These are phyloP conservation scores for Nasonia vitripennis DNA, from an alignment of 1,140 invertebrate species.

Conservation along the genomic window DNA sequence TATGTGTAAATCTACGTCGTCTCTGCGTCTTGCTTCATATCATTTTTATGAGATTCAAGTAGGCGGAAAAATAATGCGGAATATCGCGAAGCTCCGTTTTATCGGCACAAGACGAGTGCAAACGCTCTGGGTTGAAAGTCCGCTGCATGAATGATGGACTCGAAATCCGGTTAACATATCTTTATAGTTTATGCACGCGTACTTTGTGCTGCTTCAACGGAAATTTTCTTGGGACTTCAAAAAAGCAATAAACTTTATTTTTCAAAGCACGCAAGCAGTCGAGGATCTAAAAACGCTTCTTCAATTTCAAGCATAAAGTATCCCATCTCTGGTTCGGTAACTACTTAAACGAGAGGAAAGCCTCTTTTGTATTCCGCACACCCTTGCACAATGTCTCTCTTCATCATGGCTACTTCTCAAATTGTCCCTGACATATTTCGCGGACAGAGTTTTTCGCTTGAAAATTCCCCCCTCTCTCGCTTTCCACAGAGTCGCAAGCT, in stretches of 20 bases:
- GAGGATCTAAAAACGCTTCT: background rate
- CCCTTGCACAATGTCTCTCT: background rate
- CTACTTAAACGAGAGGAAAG: background rate
- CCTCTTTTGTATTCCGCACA: background rate
- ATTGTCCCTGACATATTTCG: constrained; percentile 21
- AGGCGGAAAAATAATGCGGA: background rate
- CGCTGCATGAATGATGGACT: no score
- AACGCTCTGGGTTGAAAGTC: background rate
- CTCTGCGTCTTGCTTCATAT: no score
- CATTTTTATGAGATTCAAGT: background rate
- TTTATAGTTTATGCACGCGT: no score
- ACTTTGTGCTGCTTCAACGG: no score
- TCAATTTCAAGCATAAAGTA: background rate
- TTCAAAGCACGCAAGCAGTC: no score
- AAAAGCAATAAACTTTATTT: no score
- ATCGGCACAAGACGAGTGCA: background rate
- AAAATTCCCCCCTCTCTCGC: background rate
- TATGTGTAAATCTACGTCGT: no score
- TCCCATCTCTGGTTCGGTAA: background rate
- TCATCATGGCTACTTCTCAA: background rate
- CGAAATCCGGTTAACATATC: no score
- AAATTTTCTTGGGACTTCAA: no score
- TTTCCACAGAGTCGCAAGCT: background rate
- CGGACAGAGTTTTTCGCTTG: background rate
- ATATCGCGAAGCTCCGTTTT: background rate